These are phyloP conservation scores for Frieseomelitta varia DNA, from an alignment of 1,140 invertebrate genomes.

Conservation along the genomic window DNA sequence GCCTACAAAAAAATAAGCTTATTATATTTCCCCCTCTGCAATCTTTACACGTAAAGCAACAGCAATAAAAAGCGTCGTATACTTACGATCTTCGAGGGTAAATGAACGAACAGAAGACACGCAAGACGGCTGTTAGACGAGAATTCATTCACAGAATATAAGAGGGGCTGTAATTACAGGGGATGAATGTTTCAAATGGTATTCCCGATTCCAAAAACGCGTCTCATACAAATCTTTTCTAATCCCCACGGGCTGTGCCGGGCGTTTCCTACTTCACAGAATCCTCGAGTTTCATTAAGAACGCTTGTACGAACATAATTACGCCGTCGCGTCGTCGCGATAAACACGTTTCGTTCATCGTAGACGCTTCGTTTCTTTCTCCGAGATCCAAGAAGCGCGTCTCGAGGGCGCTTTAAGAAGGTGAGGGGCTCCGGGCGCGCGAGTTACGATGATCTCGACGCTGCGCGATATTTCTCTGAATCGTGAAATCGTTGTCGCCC, in stretches of 20 bases:
- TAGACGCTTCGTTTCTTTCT: neutral
- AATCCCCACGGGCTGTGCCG: neutral
- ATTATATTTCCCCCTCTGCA: too few relatives aligned
- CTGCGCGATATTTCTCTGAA: neutral
- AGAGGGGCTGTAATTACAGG: neutral
- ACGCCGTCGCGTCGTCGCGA: constrained; percentile 6
- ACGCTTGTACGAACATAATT: constrained; percentile 14
- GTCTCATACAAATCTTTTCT: neutral
- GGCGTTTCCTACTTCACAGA: neutral
- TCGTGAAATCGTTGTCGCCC: neutral
- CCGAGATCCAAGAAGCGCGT: neutral
- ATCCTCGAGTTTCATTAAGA: constrained; percentile 14
- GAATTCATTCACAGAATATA: neutral
- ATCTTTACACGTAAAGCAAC: too few relatives aligned
- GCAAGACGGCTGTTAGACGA: neutral
- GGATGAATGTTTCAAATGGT: neutral
- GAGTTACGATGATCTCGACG: too few relatives aligned
- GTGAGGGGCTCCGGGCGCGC: too few relatives aligned
- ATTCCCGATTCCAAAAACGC: neutral
- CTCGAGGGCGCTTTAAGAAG: constrained; percentile 22
- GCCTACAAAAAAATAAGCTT: too few relatives aligned
- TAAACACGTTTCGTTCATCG: constrained; percentile 19
- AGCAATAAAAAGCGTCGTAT: too few relatives aligned
- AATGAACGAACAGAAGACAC: neutral
- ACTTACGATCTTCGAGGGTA: neutral